Evolutionary conservation across 2,113 vertebrate genomes (phyloP), one percentile per base, ranked within the genome.

Genomic region (Oryzias javanicus): DNA sequence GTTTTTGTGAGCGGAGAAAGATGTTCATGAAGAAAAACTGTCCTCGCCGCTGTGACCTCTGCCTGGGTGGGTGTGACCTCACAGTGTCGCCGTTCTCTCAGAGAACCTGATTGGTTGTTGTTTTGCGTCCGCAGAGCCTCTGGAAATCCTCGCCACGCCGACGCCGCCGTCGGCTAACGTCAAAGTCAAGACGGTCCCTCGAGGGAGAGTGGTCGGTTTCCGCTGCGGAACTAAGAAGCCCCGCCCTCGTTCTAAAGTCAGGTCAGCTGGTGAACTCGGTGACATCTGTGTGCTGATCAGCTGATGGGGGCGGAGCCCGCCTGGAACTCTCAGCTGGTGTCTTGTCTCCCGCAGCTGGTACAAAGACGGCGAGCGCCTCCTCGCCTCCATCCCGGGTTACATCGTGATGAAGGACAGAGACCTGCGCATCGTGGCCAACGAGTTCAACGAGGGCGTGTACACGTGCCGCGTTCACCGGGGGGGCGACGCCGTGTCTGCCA

Each of bases 21-120:
- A 85, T 60, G 12, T 91, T 93, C 79, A 92, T 93, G 92, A 91
- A 82, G 62, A 92, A 88, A 64, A 86, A 92, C 77, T 94, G 92
- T 75, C 90, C 92, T 55, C 82, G 66, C 42, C 87, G 90, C 48
- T 94, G 92, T 48, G 82, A 91, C 66, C 74, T 92, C 69, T 94
- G 92, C 73, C 89, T 77, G 0, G 91, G 92, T 93, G 69, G 86
- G 84, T 4, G 6, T 24, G 49, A 6, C 42, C 17, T 1, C 42
- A 45, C 7, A 35, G 35, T 8, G 8, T 35, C 10, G 35, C 35
- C 12, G 35, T 35, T 35, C 35, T 24, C 35, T 29, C 16, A 0
- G 6, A 18, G 24, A 13, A 15, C 6, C n/a, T 42, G 50, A 16
- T 54, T 70, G 62, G 56, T 67, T 22, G 64, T 46, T n/a, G 47